A percentile compares a stretch with the other conserved stretches of the same genome.
Conservation (phyloP, 2,113 vertebrate genomes). For the Delphinapterus leucas region DNA sequence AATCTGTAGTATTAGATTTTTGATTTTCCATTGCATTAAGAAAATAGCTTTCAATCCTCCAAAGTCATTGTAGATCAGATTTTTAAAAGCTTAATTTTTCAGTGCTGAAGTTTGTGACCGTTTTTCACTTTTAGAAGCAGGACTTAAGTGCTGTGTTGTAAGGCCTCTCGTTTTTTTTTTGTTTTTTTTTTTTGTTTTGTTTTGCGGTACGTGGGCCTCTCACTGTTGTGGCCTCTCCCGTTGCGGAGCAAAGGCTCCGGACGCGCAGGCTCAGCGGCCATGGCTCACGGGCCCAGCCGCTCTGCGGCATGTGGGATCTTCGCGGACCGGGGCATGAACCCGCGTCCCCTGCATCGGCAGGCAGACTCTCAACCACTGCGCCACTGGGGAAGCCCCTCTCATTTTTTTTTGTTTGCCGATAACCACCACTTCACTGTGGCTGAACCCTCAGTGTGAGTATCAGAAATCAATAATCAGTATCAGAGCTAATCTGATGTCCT, state of each 20-base stretch:
- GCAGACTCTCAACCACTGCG: too few relatives aligned
- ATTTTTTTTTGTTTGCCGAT: neutral
- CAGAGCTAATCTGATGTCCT: neutral
- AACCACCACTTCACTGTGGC: neutral
- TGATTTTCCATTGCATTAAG: neutral
- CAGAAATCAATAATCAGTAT: neutral
- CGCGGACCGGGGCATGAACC: too few relatives aligned
- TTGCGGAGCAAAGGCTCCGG: too few relatives aligned
- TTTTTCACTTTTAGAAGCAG: neutral
- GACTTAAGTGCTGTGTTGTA: neutral
- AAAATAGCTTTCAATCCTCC: slow-evolving; percentile 4
- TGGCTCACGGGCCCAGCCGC: too few relatives aligned
- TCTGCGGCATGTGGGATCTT: too few relatives aligned
- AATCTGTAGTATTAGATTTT: neutral
- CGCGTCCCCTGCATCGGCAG: too few relatives aligned
- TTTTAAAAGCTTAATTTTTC: slow-evolving; percentile 39
- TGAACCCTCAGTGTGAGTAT: neutral
- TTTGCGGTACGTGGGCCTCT: too few relatives aligned
- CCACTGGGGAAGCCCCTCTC: neutral
- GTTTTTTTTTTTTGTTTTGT: neutral
- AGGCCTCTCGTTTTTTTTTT: neutral
- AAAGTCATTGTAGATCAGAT: neutral
- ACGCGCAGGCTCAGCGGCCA: too few relatives aligned
- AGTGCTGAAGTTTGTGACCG: fast-evolving
- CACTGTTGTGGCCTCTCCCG: too few relatives aligned